phyloP scores from a whole-genome alignment of 53 echinoderm and acorn worm genomes.

The Arbacia lixula region DNA sequence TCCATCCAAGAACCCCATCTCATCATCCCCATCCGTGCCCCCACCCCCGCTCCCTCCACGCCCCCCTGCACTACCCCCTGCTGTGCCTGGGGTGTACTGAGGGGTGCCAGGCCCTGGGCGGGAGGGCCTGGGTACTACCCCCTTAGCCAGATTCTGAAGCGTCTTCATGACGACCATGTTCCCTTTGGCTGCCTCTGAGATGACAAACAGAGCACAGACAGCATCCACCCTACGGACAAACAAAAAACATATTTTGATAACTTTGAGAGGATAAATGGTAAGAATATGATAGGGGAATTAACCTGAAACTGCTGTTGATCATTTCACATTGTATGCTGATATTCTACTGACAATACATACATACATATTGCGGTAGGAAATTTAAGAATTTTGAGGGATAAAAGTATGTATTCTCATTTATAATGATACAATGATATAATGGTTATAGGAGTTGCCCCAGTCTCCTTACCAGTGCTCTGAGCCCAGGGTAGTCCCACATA shows the following conservation, averaged over 20 bases:
- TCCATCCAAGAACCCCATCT: conserved; percentile 13
- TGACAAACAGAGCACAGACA: conserved; percentile 80
- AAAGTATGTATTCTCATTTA: too few species aligned
- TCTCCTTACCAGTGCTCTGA: conserved; percentile 96
- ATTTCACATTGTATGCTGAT: too few species aligned
- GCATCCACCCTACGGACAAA: conserved; percentile 87
- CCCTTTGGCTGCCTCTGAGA: conserved; percentile 84
- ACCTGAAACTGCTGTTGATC: too few species aligned
- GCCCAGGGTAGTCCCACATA: conserved; percentile 86
- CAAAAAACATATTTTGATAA: conserved; percentile 10
- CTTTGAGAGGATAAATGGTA: background rate
- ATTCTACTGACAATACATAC: too few species aligned
- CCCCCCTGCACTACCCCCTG: background rate
- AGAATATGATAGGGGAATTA: background rate
- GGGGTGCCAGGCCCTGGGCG: conserved; percentile 5
- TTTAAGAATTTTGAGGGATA: too few species aligned
- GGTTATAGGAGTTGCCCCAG: too few species aligned
- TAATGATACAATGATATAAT: too few species aligned
- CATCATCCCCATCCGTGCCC: conserved; percentile 39
- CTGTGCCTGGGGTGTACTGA: background rate
- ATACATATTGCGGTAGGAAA: background rate
- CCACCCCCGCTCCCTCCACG: background rate
- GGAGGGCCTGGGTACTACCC: conserved; percentile 64
- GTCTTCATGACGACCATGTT: conserved; percentile 82
- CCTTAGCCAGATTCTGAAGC: conserved; percentile 94